These are phyloP conservation scores for Falco concolor DNA, from an alignment of 2,797 vertebrate species.

Conservation along the genomic window DNA sequence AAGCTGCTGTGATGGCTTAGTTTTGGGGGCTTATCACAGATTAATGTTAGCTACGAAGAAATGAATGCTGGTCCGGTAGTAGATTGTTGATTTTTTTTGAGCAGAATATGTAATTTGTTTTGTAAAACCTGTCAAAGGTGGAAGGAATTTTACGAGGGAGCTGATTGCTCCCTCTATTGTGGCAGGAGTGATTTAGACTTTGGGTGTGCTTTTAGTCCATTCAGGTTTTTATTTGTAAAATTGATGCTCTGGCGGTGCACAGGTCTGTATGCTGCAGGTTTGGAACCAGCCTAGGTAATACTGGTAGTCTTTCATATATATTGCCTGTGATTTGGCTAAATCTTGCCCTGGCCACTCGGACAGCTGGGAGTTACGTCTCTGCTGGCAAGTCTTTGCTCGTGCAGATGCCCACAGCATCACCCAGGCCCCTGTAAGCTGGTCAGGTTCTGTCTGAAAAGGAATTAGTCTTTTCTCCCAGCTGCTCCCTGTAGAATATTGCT, in stretches of 20 bases:
- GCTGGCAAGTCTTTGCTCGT: background rate
- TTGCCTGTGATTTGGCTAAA: background rate
- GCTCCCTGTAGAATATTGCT: background rate
- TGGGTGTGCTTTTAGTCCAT: background rate
- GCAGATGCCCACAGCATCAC: background rate
- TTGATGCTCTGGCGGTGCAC: background rate
- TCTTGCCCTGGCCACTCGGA: background rate
- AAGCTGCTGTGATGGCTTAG: background rate
- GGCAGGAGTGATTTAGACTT: background rate
- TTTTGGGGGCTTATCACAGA: background rate
- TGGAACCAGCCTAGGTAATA: background rate
- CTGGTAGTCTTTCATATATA: background rate
- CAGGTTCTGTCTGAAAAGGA: background rate
- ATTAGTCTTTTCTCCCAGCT: background rate
- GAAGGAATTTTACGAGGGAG: background rate
- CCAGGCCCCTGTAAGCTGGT: background rate
- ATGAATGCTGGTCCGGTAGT: background rate
- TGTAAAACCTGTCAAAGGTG: background rate
- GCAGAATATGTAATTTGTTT: background rate
- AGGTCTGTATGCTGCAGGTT: background rate
- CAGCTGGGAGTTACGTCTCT: background rate
- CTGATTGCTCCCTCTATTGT: background rate
- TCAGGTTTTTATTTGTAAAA: background rate
- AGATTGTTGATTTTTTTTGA: background rate
- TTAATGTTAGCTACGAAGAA: background rate